A percentile compares a stretch with the other conserved stretches of the same genome.
These are phyloP conservation scores for Cyphomyrus discorhynchus DNA, from an alignment of 2,113 vertebrate genomes.

Conservation along the genomic window DNA sequence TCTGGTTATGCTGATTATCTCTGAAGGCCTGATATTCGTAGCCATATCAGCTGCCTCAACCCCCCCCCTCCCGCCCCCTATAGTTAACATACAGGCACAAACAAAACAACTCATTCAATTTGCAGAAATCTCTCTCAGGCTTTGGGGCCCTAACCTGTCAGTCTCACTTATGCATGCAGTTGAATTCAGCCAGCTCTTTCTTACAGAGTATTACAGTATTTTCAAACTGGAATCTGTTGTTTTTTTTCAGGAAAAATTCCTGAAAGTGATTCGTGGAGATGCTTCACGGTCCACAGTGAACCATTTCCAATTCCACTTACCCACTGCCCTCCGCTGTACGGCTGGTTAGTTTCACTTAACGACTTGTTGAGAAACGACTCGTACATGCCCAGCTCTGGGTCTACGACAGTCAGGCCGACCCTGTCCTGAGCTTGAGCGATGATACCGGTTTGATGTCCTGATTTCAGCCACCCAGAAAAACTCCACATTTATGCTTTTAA, in stretches of 20 bases:
- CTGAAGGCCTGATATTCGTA: neutral
- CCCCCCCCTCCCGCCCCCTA: neutral
- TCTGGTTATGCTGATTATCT: too few relatives aligned
- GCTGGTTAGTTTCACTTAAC: neutral
- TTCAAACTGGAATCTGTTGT: neutral
- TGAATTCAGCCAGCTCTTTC: neutral
- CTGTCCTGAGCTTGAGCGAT: neutral
- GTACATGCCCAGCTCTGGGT: neutral
- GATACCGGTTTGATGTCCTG: neutral
- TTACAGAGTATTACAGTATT: neutral
- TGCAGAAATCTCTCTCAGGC: conserved; percentile 14
- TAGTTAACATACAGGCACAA: conserved; percentile 11
- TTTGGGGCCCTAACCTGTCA: neutral
- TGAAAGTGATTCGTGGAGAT: too few relatives aligned
- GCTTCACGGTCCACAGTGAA: neutral
- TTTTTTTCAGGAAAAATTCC: neutral
- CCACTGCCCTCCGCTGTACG: neutral
- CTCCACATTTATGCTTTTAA: neutral
- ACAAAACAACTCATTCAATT: conserved; percentile 21
- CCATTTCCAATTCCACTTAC: neutral
- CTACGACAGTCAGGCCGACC: neutral
- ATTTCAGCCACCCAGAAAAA: neutral
- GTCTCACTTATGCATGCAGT: conserved; percentile 3
- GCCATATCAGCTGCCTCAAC: conserved; percentile 16
- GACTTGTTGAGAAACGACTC: neutral